A percentile compares a stretch with the other conserved stretches of the same genome.
These are phyloP conservation scores for Oncorhynchus gorbuscha DNA, from an alignment of 2,113 vertebrate genomes.

Conservation along the genomic window DNA sequence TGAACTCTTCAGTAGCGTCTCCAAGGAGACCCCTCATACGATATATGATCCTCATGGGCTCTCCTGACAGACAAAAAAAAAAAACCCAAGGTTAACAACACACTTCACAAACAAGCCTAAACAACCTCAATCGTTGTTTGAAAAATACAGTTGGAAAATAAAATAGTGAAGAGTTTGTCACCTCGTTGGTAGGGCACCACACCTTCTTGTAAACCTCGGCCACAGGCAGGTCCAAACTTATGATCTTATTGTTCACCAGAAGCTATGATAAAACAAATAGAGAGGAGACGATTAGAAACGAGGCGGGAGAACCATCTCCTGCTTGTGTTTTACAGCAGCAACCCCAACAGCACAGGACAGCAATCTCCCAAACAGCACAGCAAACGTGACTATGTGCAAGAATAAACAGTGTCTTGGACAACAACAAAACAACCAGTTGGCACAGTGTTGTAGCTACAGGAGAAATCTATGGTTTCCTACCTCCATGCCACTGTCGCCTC, in stretches of 20 bases:
- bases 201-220: constrained; percentile 98
- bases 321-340: neutral
- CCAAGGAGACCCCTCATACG: constrained; percentile 97
- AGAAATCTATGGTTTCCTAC: constrained; percentile 55
- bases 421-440: too few relatives aligned
- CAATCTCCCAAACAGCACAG: neutral
- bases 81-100: neutral
- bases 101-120: neutral
- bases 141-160: neutral
- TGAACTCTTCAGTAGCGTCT: constrained; percentile 97
- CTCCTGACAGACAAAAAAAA: constrained; percentile 71
- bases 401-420: too few relatives aligned
- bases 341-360: too few relatives aligned
- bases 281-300: neutral
- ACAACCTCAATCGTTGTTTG: neutral
- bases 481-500: constrained; percentile 99
- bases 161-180: constrained; percentile 49
- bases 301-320: neutral
- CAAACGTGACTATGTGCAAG: neutral
- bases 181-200: constrained; percentile 99
- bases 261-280: constrained; percentile 73
- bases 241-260: constrained; percentile 98
- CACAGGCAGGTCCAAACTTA: constrained; percentile 94
- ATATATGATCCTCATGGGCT: constrained; percentile 99
- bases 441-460: too few relatives aligned